Percentiles rank a stretch among this genome's conserved stretches.
phyloP scores from a whole-genome alignment of 2,113 vertebrate species.

The Epinephelus cyanopodus region DNA sequence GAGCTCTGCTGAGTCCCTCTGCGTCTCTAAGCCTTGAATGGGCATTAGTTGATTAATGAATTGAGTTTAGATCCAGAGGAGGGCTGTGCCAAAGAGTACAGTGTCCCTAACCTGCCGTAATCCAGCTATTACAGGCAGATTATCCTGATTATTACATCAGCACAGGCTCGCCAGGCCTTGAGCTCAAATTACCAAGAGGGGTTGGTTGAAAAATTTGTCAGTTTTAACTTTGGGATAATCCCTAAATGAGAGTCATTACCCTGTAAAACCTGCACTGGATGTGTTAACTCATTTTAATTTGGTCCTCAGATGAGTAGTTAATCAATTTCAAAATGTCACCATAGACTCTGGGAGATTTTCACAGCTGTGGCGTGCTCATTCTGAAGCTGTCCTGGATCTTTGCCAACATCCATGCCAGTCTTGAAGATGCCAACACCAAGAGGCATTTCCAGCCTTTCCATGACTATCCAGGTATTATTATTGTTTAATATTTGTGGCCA shows the following conservation, averaged over 20 bases:
- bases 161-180: slow-evolving; percentile 14
- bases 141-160: slow-evolving; percentile 66
- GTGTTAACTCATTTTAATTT: background rate
- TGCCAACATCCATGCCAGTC: background rate
- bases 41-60: slow-evolving; percentile 68
- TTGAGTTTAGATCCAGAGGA: slow-evolving; percentile 47
- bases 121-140: slow-evolving; percentile 71
- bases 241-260: slow-evolving; percentile 41
- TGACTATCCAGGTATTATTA: too few species aligned
- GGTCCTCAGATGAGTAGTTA: background rate
- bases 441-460: background rate
- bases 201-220: slow-evolving; percentile 1
- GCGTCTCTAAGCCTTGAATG: slow-evolving; percentile 42
- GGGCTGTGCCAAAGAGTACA: slow-evolving; percentile 20
- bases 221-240: slow-evolving; percentile 68
- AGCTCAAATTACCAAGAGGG: slow-evolving; percentile 50
- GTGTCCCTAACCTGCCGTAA: slow-evolving; percentile 66
- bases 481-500: too few species aligned
- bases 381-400: background rate
- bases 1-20: slow-evolving; percentile 18
- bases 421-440: background rate
- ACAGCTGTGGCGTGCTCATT: background rate
- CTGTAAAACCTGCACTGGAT: slow-evolving; percentile 22
- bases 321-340: background rate
- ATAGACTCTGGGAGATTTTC: background rate